Evolutionary conservation across 2,113 vertebrate genomes (phyloP).

Genomic region (Podarcis muralis): DNA sequence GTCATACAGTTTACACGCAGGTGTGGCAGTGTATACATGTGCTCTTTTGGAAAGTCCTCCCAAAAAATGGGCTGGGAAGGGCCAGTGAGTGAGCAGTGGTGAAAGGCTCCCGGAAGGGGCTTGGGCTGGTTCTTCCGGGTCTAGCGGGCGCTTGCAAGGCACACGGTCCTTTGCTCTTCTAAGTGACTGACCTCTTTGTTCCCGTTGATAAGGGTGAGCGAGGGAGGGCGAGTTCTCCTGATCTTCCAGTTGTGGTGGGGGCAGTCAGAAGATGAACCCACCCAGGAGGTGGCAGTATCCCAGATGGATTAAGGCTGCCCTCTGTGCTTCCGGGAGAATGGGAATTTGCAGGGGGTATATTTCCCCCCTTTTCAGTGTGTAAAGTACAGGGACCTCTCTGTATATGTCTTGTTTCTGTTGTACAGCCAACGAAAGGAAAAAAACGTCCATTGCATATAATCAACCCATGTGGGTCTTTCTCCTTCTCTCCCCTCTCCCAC

Average conservation of each 20-base stretch:
- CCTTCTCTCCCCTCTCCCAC: neutral
- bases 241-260: neutral
- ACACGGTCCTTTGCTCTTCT: no score
- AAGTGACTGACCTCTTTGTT: neutral
- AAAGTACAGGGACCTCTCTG: accelerated
- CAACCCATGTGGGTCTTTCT: constrained; percentile 60
- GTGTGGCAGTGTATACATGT: no score
- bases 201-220: neutral
- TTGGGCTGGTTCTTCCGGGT: no score
- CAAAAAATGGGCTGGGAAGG: no score
- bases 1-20: no score
- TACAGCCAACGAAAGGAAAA: neutral
- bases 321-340: neutral
- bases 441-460: neutral
- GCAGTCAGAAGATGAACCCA: neutral
- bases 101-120: no score
- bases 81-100: no score
- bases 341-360: neutral
- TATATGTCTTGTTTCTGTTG: neutral
- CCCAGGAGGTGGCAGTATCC: neutral
- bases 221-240: no score
- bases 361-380: accelerated
- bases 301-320: neutral
- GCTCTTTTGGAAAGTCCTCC: no score
- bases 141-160: neutral